A percentile compares a stretch with the other conserved stretches of the same genome.
These are phyloP conservation scores for Drosophila kanekoi DNA, from an alignment of 2,888 invertebrate species.

Conservation along the genomic window DNA sequence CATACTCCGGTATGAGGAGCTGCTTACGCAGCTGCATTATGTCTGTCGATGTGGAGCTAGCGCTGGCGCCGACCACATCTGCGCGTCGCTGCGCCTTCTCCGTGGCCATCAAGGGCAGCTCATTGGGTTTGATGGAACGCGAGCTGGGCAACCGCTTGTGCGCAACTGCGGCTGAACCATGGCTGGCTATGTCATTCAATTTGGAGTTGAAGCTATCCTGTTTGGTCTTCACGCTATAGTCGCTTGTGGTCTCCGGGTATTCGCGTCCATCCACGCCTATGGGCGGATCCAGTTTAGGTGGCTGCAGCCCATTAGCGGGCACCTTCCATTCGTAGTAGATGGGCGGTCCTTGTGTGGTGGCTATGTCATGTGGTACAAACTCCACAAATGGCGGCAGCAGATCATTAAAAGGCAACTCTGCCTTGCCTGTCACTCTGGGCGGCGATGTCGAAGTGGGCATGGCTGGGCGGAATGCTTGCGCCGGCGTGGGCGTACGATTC, in stretches of 20 bases:
- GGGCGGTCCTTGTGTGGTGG: constrained; percentile 88
- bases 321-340: constrained; percentile 89
- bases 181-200: constrained; percentile 47
- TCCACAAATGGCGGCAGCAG: constrained; percentile 87
- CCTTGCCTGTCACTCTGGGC: constrained; percentile 9
- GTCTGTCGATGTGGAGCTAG: constrained; percentile 61
- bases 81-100: constrained; percentile 80
- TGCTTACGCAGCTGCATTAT: constrained; percentile 87
- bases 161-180: constrained; percentile 22
- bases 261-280: constrained; percentile 84
- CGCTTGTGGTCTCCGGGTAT: constrained; percentile 74
- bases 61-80: constrained; percentile 35
- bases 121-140: constrained; percentile 79
- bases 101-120: constrained; percentile 41
- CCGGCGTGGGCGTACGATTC: constrained; percentile 76
- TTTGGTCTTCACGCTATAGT: constrained; percentile 64
- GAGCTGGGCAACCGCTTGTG: constrained; percentile 68
- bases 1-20: constrained; percentile 88
- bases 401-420: constrained; percentile 80
- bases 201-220: constrained; percentile 44
- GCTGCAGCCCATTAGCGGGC: constrained; percentile 87
- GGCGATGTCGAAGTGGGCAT: constrained; percentile 44
- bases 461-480: constrained; percentile 75
- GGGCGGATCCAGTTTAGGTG: constrained; percentile 86
- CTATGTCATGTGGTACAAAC: constrained; percentile 84